Base-by-base conservation (phyloP, 1,140 invertebrate species). In the Oryzaephilus surinamensis region DNA sequence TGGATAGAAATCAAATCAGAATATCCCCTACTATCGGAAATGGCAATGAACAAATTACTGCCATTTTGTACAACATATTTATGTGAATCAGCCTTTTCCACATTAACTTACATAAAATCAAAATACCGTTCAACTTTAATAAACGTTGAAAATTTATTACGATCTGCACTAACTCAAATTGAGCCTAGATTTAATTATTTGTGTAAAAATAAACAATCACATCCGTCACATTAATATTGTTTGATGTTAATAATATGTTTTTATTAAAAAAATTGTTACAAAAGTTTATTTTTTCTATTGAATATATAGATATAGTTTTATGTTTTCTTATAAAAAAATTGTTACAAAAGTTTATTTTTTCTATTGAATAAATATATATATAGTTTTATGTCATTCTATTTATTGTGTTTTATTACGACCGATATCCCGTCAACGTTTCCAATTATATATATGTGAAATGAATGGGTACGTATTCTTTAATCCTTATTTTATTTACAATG, bases 201-300 rank as follows among this genome's bases (percentile, higher is more conserved):
- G 16, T 31, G 29, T 31, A 31, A 31, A 31, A 31, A 31, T 31
- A 31, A 31, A 31, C 29, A 17, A 31, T 14, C 29, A 16, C 29
- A 31, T 31, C 29, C 29, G 29, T 31, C 29, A 31, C 29, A 31
- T 31, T 31, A 31, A 31, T 31, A 17, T 31, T 31, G 29, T 17
- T 31, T 14, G 29, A 31, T 21, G 19, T n/a, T n/a, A n/a, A n/a
- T n/a, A n/a, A n/a, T n/a, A n/a, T n/a, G n/a, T 21, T 21, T 21
- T 8, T 21, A 6, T 6, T 1, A 21, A 21, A 21, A 21, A 21
- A 21, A 21, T 21, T 21, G 19, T 21, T 21, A 21, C 19, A 21
- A 21, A 21, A 21, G 19, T 21, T 21, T 21, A 21, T 21, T 21
- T 21, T 21, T 21, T 21, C 19, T 21, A 21, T 21, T 21, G 19